These are phyloP conservation scores for Ceratosolen solmsi DNA, from an alignment of 1,140 invertebrate species.

Conservation along the genomic window DNA sequence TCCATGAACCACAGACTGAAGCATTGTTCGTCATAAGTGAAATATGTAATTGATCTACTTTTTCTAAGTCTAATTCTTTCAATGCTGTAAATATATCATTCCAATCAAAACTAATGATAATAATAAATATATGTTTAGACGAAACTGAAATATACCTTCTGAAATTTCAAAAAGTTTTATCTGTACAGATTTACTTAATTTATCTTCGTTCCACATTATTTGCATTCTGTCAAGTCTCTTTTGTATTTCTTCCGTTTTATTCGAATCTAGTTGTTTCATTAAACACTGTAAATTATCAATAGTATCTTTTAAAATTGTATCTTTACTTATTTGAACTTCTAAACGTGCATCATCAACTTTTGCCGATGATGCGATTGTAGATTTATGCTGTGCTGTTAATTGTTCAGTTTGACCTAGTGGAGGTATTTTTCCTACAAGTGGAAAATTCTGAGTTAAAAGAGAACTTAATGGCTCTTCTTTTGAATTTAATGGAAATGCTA, in stretches of 20 bases:
- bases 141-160: conserved; percentile 61
- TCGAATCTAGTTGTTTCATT: conserved; percentile 55
- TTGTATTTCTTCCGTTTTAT: conserved; percentile 63
- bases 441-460: conserved; percentile 3
- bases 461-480: conserved; percentile 35
- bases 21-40: conserved; percentile 70
- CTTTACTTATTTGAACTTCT: conserved; percentile 55
- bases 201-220: conserved; percentile 69
- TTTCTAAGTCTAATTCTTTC: conserved; percentile 60
- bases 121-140: conserved; percentile 14
- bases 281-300: conserved; percentile 61
- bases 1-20: conserved; percentile 70
- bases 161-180: conserved; percentile 66
- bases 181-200: conserved; percentile 64
- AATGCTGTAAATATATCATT: conserved; percentile 65
- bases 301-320: conserved; percentile 57
- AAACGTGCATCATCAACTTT: neutral
- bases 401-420: conserved; percentile 52
- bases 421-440: conserved; percentile 54
- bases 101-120: conserved; percentile 29
- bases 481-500: conserved; percentile 70
- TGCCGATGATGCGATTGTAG: conserved; percentile 50
- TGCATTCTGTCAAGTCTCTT: conserved; percentile 68
- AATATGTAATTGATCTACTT: conserved; percentile 70
- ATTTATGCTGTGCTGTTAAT: conserved; percentile 59